Evolutionary conservation across 2,113 vertebrate genomes (phyloP).

Genomic region (Circaetus cinerascens): DNA sequence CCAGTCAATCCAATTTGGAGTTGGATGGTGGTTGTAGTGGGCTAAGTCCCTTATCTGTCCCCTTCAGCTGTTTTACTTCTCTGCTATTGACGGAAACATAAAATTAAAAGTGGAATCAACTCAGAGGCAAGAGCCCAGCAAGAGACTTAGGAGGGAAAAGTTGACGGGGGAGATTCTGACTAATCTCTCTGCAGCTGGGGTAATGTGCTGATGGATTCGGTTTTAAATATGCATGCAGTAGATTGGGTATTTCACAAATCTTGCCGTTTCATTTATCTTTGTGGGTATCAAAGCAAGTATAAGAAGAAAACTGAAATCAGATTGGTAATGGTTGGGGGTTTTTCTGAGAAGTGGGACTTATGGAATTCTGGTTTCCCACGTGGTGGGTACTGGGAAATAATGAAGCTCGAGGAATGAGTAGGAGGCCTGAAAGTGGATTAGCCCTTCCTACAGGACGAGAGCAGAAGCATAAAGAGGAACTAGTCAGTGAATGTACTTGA

Average conservation of each 20-base stretch:
- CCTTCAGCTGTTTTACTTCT: conserved; percentile 57
- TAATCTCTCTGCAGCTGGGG: conserved; percentile 5
- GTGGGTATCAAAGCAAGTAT: not conserved
- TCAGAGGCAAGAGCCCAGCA: not conserved
- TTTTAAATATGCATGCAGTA: not conserved
- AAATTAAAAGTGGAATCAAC: conserved; percentile 37
- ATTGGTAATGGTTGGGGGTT: not conserved
- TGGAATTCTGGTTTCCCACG: not conserved
- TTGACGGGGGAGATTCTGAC: not conserved
- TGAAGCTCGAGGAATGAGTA: not conserved
- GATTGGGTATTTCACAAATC: not conserved
- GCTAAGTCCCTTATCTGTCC: conserved; percentile 63
- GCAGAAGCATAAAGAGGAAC: not conserved
- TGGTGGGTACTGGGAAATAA: not conserved
- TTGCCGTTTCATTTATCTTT: not conserved
- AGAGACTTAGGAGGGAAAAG: not conserved
- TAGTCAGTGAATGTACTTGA: not conserved
- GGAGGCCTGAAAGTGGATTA: not conserved
- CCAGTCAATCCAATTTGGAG: conserved; percentile 56
- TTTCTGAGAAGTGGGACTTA: not conserved
- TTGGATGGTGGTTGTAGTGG: not conserved
- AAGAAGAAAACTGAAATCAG: conserved; percentile 10
- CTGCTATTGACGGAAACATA: conserved; percentile 16
- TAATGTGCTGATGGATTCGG: not conserved
- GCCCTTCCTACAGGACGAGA: not conserved